These are phyloP conservation scores for Trichonephila clavata DNA, from an alignment of 1,140 invertebrate genomes.

Conservation along the genomic window DNA sequence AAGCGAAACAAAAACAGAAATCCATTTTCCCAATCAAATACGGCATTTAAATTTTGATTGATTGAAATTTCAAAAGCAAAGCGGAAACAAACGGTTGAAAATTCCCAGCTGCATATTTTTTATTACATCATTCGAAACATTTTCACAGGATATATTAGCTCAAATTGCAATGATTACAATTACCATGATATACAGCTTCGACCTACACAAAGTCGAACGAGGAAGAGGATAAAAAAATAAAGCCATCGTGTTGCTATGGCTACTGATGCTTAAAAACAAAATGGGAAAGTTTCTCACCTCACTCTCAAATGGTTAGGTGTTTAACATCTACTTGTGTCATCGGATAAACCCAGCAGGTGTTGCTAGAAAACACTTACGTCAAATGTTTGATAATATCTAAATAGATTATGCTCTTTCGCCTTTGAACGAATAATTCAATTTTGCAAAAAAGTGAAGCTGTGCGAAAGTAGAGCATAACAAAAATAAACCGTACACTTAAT, in stretches of 20 bases:
- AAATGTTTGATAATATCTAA: neutral
- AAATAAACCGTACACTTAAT: neutral
- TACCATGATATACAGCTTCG: neutral
- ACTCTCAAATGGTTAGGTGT: neutral
- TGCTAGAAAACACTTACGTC: neutral
- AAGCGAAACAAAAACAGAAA: no score
- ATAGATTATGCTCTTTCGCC: neutral
- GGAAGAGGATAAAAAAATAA: neutral
- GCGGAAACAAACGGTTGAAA: conserved; percentile 7
- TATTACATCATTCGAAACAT: neutral
- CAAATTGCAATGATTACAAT: neutral
- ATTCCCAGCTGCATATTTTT: neutral
- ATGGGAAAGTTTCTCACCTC: neutral
- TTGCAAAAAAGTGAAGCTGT: neutral
- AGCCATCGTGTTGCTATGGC: neutral
- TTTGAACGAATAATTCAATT: neutral
- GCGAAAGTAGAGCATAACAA: neutral
- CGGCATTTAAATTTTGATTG: neutral
- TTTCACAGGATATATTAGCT: neutral
- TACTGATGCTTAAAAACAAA: neutral
- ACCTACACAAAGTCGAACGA: neutral
- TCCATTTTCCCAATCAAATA: no score
- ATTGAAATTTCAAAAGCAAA: neutral
- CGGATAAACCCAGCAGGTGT: conserved; percentile 4
- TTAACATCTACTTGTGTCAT: neutral